phyloP scores from a whole-genome alignment of 1,140 invertebrate species.

The Aphelenchoides fujianensis region DNA sequence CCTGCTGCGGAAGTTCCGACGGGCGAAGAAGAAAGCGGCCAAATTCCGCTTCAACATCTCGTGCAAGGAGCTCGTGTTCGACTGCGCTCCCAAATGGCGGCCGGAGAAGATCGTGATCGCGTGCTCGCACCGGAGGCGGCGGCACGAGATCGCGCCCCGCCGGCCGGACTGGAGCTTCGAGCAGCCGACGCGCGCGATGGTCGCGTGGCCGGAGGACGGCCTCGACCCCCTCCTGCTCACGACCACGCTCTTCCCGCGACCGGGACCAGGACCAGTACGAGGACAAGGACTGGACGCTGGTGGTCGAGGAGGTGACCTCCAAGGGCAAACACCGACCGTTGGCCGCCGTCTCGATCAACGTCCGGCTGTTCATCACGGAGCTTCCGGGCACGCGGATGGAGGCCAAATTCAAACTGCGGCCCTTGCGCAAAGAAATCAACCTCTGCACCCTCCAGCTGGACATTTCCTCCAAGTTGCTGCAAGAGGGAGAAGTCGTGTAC shows the following conservation, averaged over 20 bases:
- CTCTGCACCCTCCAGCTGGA: conserved; percentile 39
- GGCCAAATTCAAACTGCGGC: conserved; percentile 52
- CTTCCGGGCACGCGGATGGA: conserved; percentile 38
- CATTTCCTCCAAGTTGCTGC: conserved; percentile 30
- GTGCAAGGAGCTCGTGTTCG: conserved; percentile 43
- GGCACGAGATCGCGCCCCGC: background rate
- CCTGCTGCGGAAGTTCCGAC: conserved; percentile 23
- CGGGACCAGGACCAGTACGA: conserved; percentile 47
- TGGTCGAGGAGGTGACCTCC: conserved; percentile 48
- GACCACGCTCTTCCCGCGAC: conserved; percentile 51
- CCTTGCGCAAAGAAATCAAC: conserved; percentile 42
- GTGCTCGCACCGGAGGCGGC: conserved; percentile 39
- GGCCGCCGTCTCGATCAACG: conserved; percentile 49
- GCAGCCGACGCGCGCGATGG: conserved; percentile 24
- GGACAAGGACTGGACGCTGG: conserved; percentile 58
- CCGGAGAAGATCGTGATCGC: conserved; percentile 40
- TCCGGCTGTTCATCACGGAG: conserved; percentile 49
- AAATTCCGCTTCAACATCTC: conserved; percentile 43
- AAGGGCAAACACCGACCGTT: conserved; percentile 44
- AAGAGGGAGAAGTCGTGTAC: conserved; percentile 35
- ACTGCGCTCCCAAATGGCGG: conserved; percentile 32
- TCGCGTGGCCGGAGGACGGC: conserved; percentile 50
- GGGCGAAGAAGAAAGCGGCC: conserved; percentile 49
- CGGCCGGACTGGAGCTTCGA: background rate
- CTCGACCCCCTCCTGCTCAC: conserved; percentile 41